phyloP scores from a whole-genome alignment of 2,113 vertebrate species.

The Psophia crepitans region DNA sequence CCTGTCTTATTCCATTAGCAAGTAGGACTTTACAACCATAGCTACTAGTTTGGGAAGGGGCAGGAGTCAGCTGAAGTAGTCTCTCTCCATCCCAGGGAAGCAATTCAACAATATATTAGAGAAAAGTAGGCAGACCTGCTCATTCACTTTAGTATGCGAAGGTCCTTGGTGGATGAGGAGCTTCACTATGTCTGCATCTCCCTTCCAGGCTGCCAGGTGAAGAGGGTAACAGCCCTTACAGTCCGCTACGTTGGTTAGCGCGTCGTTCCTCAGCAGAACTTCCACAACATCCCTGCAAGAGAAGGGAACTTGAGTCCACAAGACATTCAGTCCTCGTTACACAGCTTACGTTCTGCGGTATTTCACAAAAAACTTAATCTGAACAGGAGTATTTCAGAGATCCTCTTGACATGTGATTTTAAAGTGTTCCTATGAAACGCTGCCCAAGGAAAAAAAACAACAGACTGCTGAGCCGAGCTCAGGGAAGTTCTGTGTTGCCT shows the following conservation, averaged over 20 bases:
- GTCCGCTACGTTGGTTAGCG: slow-evolving; percentile 93
- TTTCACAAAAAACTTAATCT: not conserved
- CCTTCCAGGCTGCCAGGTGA: slow-evolving; percentile 97
- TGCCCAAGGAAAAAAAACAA: not conserved
- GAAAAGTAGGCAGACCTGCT: slow-evolving; percentile 84
- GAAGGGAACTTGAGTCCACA: not conserved
- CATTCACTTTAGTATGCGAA: slow-evolving; percentile 93
- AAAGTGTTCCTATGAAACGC: not conserved
- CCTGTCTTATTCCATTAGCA: not conserved
- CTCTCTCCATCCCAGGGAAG: not conserved
- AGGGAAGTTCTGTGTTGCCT: not conserved
- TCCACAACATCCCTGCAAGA: slow-evolving; percentile 90
- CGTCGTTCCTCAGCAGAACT: slow-evolving; percentile 91
- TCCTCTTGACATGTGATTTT: not conserved
- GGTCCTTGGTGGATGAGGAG: slow-evolving; percentile 96
- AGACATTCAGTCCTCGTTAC: not conserved
- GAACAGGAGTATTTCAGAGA: not conserved
- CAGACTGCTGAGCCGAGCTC: not conserved
- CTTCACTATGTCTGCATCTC: slow-evolving; percentile 91
- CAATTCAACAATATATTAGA: not conserved
- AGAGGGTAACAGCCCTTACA: slow-evolving; percentile 97
- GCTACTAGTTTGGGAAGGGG: not conserved
- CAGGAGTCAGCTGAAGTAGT: not conserved
- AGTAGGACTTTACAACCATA: not conserved
- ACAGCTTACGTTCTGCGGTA: not conserved